phyloP scores from a whole-genome alignment of 2,797 vertebrate genomes.

The Gymnoscopelus braueri region DNA sequence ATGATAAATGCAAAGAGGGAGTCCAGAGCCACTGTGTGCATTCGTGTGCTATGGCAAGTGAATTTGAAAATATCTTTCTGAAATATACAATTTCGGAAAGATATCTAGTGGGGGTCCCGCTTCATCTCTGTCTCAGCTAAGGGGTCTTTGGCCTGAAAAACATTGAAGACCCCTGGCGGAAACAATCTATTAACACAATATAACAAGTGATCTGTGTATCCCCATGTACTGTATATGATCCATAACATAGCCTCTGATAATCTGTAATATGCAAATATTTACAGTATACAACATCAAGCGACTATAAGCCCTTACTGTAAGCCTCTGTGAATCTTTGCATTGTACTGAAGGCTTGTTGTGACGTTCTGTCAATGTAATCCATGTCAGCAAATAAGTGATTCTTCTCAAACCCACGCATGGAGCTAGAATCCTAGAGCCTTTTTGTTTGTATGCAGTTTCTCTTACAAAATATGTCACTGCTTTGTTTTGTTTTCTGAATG shows the following conservation, averaged over 20 bases:
- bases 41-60: slow-evolving; percentile 4
- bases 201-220: no score
- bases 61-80: no score
- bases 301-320: slow-evolving; percentile 14
- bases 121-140: no score
- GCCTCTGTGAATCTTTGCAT: slow-evolving; percentile 56
- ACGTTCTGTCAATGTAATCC: slow-evolving; percentile 55
- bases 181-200: no score
- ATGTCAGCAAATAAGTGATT: slow-evolving; percentile 43
- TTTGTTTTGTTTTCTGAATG: slow-evolving; percentile 39
- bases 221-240: no score
- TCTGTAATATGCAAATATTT: no score
- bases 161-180: no score
- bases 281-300: slow-evolving; percentile 28
- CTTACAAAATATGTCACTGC: slow-evolving; percentile 22
- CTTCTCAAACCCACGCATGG: slow-evolving; percentile 12
- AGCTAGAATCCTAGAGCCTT: no score
- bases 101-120: no score
- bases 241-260: no score
- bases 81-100: no score
- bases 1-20: neutral
- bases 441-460: slow-evolving; percentile 10
- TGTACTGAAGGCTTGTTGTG: slow-evolving; percentile 47
- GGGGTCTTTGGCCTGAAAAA: no score
- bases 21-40: neutral